Evolutionary conservation across 2,797 vertebrate genomes (phyloP).

Genomic region (Dicrostonyx torquatus): DNA sequence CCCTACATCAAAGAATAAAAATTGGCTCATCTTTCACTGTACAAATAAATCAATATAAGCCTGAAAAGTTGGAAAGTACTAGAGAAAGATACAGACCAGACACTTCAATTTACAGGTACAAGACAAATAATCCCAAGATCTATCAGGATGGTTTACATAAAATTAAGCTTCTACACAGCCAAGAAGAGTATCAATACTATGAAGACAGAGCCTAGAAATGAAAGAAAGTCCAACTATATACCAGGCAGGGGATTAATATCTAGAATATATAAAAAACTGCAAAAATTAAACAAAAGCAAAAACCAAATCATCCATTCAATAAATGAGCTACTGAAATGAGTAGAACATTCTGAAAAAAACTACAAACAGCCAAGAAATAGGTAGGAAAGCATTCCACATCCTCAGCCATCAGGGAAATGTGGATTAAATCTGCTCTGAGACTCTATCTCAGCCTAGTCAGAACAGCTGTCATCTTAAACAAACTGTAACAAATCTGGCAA

Average conservation of each 20-base stretch:
- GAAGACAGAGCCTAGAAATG: not conserved
- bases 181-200: not conserved
- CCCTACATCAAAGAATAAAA: not conserved
- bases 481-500: not conserved
- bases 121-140: not conserved
- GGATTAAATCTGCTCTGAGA: not conserved
- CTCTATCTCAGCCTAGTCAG: not conserved
- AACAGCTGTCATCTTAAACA: not conserved
- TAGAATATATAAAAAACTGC: not conserved
- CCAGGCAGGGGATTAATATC: not conserved
- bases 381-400: not conserved
- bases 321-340: not conserved
- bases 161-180: not conserved
- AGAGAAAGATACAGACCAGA: not conserved
- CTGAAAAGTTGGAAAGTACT: too few species aligned
- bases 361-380: not conserved
- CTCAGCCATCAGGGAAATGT: not conserved
- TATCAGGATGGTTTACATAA: not conserved
- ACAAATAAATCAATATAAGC: not conserved
- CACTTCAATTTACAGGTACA: not conserved
- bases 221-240: not conserved
- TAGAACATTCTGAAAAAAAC: not conserved
- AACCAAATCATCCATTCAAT: not conserved
- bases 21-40: not conserved
- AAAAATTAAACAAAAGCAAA: not conserved